Conservation (phyloP, 2,797 vertebrate genomes). For the Graptemys geographica region DNA sequence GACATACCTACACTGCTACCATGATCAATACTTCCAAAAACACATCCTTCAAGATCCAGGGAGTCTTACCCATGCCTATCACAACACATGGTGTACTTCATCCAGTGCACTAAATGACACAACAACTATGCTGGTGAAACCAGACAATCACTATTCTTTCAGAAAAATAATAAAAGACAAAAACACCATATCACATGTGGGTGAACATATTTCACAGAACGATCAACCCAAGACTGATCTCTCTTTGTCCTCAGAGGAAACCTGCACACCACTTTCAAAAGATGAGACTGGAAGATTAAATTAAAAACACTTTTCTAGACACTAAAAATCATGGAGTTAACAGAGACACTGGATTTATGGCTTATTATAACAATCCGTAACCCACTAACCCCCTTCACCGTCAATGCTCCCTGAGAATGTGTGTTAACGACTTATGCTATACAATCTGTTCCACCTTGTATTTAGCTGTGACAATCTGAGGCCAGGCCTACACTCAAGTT, state of each 20-base stretch:
- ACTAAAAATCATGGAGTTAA: neutral
- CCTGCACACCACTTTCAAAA: neutral
- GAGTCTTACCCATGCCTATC: neutral
- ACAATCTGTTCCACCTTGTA: neutral
- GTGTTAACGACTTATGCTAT: neutral
- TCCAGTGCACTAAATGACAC: neutral
- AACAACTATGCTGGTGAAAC: neutral
- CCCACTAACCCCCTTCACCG: neutral
- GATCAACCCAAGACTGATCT: neutral
- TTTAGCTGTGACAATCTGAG: neutral
- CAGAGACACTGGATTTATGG: neutral
- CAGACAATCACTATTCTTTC: neutral
- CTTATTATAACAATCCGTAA: neutral
- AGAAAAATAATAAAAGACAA: neutral
- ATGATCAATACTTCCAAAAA: no score
- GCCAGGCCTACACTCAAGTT: neutral
- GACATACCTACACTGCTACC: no score
- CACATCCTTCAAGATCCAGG: no score
- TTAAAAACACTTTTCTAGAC: neutral
- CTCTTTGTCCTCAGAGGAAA: neutral
- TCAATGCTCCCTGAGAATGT: neutral
- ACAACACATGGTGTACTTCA: neutral
- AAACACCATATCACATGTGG: neutral
- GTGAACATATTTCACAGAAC: neutral
- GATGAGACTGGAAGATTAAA: neutral